Evolutionary conservation across 2,888 invertebrate species (phyloP), one percentile per base, ranked within the genome.

Genomic region (Drosophila phalerata): DNA sequence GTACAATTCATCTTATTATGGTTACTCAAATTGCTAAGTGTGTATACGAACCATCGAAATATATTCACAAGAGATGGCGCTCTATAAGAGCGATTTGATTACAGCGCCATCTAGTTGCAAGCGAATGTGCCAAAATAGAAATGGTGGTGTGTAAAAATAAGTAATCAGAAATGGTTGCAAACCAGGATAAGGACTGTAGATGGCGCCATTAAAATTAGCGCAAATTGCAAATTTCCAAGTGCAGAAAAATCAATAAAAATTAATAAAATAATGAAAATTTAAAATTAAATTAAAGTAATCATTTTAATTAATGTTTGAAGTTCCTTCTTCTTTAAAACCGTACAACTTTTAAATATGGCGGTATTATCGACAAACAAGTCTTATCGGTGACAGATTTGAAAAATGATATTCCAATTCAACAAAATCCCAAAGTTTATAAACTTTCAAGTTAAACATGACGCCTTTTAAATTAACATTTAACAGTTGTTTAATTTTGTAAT

Each of bases 371-470:
- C n/a, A n/a, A n/a, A n/a, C n/a, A n/a, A n/a, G n/a, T n/a, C n/a
- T n/a, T n/a, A n/a, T n/a, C n/a, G n/a, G n/a, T n/a, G n/a, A n/a
- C n/a, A n/a, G n/a, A n/a, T n/a, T n/a, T n/a, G n/a, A n/a, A n/a
- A n/a, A n/a, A n/a, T n/a, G n/a, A n/a, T n/a, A n/a, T n/a, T n/a
- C 22, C 22, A 22, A 22, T 0, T 28, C 28, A 6, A 28, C 30
- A 17, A 32, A 4, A 13, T 32, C 13, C 4, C 0, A 13, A 5
- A 34, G 19, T 37, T 42, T 32, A 0, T 30, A 45, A 45, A 53
- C 5, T 13, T 19, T 66, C 9, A 32, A 42, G 55, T 48, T 49
- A 42, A 8, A 37, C 37, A n/a, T n/a, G n/a, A n/a, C 37, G n/a
- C n/a, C 8, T 13, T 37, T n/a, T 3, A n/a, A n/a, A 37, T 37